phyloP scores from a whole-genome alignment of 2,113 vertebrate genomes.

The Alces alces region DNA sequence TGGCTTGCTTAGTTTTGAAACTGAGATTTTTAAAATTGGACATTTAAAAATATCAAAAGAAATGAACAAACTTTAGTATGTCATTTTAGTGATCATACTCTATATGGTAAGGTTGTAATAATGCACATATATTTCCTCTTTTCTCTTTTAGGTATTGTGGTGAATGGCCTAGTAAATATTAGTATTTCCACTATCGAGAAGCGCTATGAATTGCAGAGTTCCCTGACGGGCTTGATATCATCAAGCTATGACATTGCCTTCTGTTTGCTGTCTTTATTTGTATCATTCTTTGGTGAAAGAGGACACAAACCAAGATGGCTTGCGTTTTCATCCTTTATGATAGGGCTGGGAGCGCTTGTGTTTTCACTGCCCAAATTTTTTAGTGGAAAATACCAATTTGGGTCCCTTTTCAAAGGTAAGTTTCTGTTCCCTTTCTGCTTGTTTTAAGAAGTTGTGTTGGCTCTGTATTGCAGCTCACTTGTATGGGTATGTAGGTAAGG shows the following conservation, averaged over 20 bases:
- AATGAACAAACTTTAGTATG: background rate
- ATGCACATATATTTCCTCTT: background rate
- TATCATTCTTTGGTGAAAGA: conserved; percentile 84
- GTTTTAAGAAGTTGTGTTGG: background rate
- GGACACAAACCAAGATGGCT: conserved; percentile 88
- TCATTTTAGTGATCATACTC: background rate
- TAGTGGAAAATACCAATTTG: conserved; percentile 77
- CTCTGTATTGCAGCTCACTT: background rate
- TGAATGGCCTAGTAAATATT: conserved; percentile 85
- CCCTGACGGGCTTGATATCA: conserved; percentile 82
- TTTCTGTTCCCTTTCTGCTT: background rate
- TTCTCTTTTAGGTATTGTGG: conserved; percentile 78
- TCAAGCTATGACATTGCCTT: conserved; percentile 86
- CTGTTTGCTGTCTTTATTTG: conserved; percentile 80
- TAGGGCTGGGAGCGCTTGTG: conserved; percentile 81
- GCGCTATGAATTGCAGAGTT: conserved; percentile 84
- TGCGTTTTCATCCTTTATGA: conserved; percentile 83
- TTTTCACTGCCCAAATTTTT: conserved; percentile 84
- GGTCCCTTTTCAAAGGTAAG: conserved; percentile 81
- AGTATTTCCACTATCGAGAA: conserved; percentile 87
- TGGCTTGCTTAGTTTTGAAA: background rate
- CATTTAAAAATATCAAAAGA: background rate
- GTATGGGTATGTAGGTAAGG: background rate
- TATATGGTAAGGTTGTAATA: background rate
- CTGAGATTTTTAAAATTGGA: background rate